Base-by-base conservation (phyloP, 2,113 vertebrate species). In the Engystomops pustulosus region DNA sequence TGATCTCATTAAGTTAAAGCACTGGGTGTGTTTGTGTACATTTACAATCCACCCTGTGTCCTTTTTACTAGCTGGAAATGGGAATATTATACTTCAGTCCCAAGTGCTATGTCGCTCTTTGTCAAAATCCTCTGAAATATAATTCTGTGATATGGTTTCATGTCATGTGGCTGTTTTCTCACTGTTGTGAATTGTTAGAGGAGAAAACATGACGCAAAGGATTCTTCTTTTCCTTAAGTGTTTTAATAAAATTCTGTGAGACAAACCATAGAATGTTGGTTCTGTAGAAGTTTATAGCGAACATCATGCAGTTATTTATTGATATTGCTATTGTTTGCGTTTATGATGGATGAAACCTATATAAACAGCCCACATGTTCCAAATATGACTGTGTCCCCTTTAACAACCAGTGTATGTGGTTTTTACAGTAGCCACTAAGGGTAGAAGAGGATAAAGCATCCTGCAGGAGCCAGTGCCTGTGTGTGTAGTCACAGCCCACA, bases 1-100 rank as follows among this genome's bases (percentile, higher is more conserved):
- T 34, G 69, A 47, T 60, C 53, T 25, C 25, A 18, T 51, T 44
- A 82, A 30, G 34, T 27, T 38, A 47, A 74, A 83, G 53, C 23
- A 34, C 53, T 62, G 81, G 81, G 81, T 77, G 81, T 84, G n/a
- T 47, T 34, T 18, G 17, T 75, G 62, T 76, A 17, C 18, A 75
- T 11, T 75, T 75, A 45, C 65, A 32, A 75, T 72, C 60, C 70
- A 75, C 81, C 25, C 38, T 30, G 38, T 75, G n/a, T 18, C 32
- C 58, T 36, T 65, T 75, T 83, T 65, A 83, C 70, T 49, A 62
- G 27, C 18, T 65, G 53, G 53, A 74, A 75, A 83, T 72, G 8
- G 17, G 38, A 70, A 81, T 41, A 18, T 41, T 47, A 81, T 41
- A 27, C 55, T 47, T 36, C 9, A 32, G 58, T 74, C 17, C 62